Percentiles rank a stretch among this genome's conserved stretches.
These are phyloP conservation scores for Pseudopleuronectes americanus DNA, from an alignment of 2,797 vertebrate species.

Conservation along the genomic window DNA sequence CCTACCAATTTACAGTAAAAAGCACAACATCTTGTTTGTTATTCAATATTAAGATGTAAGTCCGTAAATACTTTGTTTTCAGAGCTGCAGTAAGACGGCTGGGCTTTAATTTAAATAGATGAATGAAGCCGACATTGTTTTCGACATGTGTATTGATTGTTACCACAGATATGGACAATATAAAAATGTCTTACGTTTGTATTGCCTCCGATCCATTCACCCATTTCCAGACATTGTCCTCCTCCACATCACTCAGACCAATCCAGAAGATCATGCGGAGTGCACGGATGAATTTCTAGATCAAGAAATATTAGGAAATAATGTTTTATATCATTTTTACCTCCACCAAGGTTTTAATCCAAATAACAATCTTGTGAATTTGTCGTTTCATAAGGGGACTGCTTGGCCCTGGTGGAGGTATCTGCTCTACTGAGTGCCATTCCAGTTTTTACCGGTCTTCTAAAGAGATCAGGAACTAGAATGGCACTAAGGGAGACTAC, in stretches of 20 bases:
- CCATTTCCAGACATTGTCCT: rapidly evolving
- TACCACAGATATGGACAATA: not conserved
- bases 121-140: not conserved
- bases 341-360: too few species aligned
- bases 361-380: too few species aligned
- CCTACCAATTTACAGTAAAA: too few species aligned
- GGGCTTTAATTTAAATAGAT: too few species aligned
- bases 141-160: not conserved
- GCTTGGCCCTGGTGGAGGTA: too few species aligned
- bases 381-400: too few species aligned
- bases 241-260: not conserved
- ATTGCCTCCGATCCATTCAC: not conserved
- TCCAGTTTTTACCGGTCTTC: not conserved
- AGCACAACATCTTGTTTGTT: not conserved
- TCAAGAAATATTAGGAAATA: not conserved
- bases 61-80: not conserved
- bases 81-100: too few species aligned
- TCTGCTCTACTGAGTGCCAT: too few species aligned
- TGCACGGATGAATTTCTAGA: not conserved
- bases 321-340: too few species aligned
- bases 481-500: too few species aligned
- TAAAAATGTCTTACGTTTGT: not conserved
- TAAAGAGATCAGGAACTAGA: not conserved
- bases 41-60: not conserved
- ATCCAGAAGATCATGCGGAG: rapidly evolving